Evolutionary conservation across 2,797 vertebrate species (phyloP), one percentile per base, ranked within the genome.

Genomic region (Pyrocephalus nanus): DNA sequence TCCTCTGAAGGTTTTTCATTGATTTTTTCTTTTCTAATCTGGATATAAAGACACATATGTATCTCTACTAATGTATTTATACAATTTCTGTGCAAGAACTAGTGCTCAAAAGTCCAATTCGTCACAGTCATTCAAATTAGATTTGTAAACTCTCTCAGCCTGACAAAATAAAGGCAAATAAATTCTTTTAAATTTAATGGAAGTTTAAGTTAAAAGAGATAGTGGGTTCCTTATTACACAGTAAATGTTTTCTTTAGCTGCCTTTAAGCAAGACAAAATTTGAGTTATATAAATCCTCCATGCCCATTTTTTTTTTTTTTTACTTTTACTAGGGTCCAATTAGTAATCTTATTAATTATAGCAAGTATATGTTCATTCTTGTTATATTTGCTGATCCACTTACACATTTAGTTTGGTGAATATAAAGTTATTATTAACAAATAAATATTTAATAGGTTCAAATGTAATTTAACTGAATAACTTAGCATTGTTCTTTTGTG

Each of bases 401-500:
- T 88, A 57, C 23, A 57, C 17, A 11, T 69, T 65, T 55, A 36
- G 12, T 86, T 72, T 58, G 34, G 12, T 74, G 58, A 81, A 73
- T 50, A 65, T 43, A 84, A 92, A 79, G 72, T 36, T 71, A 45
- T 92, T 89, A 74, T 65, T 90, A 90, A 75, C 21, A 88, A 82
- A 71, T 64, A 91, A 71, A 64, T 75, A 77, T 80, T 96, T 93
- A 69, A 78, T 88, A 55, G 30, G 17, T 90, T 89, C 40, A 82
- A 30, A 89, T 93, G 67, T 88, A 92, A 55, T 88, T 74, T 90
- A 90, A 47, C 79, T 82, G 77, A 86, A 67, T 96, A 93, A 93
- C 73, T 72, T 93, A 65, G 11, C 15, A 20, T 91, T 95, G 25
- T 92, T 94, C 61, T 93, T 94, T 95, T 95, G 75, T 97, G 81